A percentile compares a stretch with the other conserved stretches of the same genome.
These are phyloP conservation scores for Paralinhomoeus sp. DNA, from an alignment of 2,888 invertebrate genomes.

Conservation along the genomic window DNA sequence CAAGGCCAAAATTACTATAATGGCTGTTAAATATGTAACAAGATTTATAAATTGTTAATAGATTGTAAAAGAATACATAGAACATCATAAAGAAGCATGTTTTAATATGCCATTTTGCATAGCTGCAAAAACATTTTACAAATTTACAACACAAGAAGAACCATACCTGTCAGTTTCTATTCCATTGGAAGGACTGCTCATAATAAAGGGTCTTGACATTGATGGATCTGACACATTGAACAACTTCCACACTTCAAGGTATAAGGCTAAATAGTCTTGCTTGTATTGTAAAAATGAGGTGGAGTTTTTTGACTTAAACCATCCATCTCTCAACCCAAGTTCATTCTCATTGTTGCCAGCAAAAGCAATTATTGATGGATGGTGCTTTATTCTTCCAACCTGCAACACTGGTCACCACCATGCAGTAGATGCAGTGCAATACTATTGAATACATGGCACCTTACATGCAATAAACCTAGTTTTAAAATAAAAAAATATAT, in stretches of 20 bases:
- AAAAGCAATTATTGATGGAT: slow-evolving; percentile 65
- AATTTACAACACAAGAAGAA: background rate
- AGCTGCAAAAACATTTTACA: background rate
- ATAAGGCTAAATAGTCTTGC: slow-evolving; percentile 37
- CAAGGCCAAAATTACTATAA: too few relatives aligned
- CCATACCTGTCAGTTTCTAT: slow-evolving; percentile 26
- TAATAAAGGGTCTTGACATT: slow-evolving; percentile 46
- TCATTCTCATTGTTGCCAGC: slow-evolving; percentile 95
- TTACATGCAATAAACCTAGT: background rate
- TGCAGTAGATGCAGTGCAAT: background rate
- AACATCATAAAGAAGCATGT: too few relatives aligned
- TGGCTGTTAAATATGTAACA: too few relatives aligned
- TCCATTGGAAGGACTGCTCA: slow-evolving; percentile 81
- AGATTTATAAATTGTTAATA: too few relatives aligned
- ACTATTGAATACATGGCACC: background rate
- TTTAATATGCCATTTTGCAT: background rate
- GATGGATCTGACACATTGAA: slow-evolving; percentile 39
- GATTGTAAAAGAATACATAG: too few relatives aligned
- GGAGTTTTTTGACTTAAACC: background rate
- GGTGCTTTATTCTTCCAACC: slow-evolving; percentile 48
- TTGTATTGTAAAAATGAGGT: background rate
- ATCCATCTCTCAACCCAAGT: slow-evolving; percentile 41
- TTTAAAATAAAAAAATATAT: too few relatives aligned
- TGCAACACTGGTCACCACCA: slow-evolving; percentile 10
- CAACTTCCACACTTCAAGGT: slow-evolving; percentile 47